Base-by-base conservation (phyloP, 2,113 vertebrate genomes). In the Microcebus jonahi region DNA sequence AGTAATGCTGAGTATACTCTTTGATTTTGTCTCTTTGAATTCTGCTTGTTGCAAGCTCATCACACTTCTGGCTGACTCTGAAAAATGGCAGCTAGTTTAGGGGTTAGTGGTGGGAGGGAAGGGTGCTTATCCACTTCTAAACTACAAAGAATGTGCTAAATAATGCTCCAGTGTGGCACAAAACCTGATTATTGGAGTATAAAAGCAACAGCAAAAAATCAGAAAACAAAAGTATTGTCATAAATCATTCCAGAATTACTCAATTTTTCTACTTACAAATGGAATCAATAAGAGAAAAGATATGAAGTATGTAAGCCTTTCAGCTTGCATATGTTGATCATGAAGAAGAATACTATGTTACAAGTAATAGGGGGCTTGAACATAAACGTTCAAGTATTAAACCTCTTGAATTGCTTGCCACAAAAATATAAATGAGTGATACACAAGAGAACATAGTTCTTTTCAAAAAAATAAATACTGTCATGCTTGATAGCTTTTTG, bases 31-130 rank as follows among this genome's bases (percentile, higher is more conserved):
- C 27, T 85, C 81, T 96, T 85, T 85, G 85, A 86, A 91, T 82
- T 7, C 67, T 77, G 31, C 55, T 86, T 82, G 48, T 53, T 96
- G 29, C 31, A 95, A 92, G 50, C 13, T 95, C 39, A 81, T 88
- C 76, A 90, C 15, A 34, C 57, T 90, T 96, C 39, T 73, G 25
- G 89, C 68, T 87, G 63, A 95, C 45, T 97, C 77, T 82, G 80
- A 89, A 91, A 96, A 90, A 73, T 88, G 65, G 48, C 18, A 83
- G 59, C 23, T 15, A n/a, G 45, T 2, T 29, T 85, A 91, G 59
- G 34, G 36, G 21, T 70, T 92, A 42, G 8, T 55, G 50, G 17
- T 85, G 10, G 48, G 36, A 94, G 6, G 18, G 1, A 93, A 84
- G 15, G 2, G 10, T 84, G 59, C 3, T 48, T 91, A 88, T 39